phyloP scores from a whole-genome alignment of 1,140 invertebrate genomes.

The Lucilia sericata region DNA sequence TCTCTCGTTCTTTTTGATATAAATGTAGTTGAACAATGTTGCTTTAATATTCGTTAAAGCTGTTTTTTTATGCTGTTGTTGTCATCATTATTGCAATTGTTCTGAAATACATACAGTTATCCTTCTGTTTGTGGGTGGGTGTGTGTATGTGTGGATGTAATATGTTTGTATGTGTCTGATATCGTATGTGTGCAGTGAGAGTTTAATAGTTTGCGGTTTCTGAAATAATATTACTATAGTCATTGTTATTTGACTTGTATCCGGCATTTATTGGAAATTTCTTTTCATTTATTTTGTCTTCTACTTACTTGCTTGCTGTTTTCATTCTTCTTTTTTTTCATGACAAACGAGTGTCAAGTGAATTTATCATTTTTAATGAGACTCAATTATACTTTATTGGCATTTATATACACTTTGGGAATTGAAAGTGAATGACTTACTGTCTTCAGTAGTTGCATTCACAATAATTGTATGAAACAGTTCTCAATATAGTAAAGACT shows the following conservation, averaged over 20 bases:
- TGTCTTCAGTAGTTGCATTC: background rate
- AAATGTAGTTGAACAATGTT: too few relatives aligned
- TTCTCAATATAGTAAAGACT: too few relatives aligned
- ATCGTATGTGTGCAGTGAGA: too few relatives aligned
- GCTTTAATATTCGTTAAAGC: too few relatives aligned
- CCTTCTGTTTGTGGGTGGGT: background rate
- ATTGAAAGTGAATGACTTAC: background rate
- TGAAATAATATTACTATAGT: background rate
- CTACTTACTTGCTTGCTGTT: background rate
- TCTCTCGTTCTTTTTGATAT: too few relatives aligned
- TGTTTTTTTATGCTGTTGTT: background rate
- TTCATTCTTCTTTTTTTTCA: background rate
- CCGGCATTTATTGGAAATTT: background rate
- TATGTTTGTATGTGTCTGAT: too few relatives aligned
- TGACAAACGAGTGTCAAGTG: conserved; percentile 37
- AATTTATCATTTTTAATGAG: conserved; percentile 40
- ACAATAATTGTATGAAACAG: background rate
- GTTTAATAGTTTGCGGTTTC: background rate
- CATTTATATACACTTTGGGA: conserved; percentile 27
- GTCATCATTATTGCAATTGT: background rate
- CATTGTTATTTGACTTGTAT: background rate
- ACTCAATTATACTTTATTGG: conserved; percentile 33
- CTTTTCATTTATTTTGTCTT: background rate
- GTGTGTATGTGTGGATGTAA: background rate
- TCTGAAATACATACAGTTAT: background rate